Percentiles rank a stretch among this genome's conserved stretches.
Evolutionary conservation across 2,888 invertebrate species (phyloP).

Genomic region (Hyalella azteca): DNA sequence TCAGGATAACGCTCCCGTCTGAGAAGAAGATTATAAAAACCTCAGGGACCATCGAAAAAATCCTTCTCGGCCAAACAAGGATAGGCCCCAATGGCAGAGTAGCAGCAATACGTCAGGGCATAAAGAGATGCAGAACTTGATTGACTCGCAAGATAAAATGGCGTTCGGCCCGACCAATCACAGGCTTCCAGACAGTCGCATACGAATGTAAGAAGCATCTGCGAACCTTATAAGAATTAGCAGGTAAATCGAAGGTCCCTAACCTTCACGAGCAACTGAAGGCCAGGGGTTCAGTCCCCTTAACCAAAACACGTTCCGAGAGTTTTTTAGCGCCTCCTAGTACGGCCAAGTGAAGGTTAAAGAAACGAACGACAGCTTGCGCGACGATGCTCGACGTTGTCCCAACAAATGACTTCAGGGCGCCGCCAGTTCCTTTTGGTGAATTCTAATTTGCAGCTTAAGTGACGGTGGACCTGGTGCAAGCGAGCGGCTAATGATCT

Average conservation of each 20-base stretch:
- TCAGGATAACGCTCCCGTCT: too few relatives aligned
- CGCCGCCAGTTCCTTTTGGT: not conserved
- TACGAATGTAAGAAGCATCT: not conserved
- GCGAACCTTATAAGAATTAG: not conserved
- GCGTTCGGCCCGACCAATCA: slow-evolving; percentile 1
- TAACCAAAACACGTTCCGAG: slow-evolving; percentile 22
- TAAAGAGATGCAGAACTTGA: not conserved
- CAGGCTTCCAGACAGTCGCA: not conserved
- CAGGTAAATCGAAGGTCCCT: not conserved
- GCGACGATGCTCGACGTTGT: slow-evolving; percentile 15
- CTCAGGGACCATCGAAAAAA: too few relatives aligned
- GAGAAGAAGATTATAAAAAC: too few relatives aligned
- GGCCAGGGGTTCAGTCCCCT: slow-evolving; percentile 37
- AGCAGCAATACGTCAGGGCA: not conserved
- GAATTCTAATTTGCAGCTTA: not conserved
- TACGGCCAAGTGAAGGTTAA: slow-evolving; percentile 32
- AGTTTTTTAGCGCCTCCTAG: slow-evolving; percentile 14
- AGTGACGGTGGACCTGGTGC: too few relatives aligned
- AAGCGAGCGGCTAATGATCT: too few relatives aligned
- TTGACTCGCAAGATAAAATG: slow-evolving; percentile 10
- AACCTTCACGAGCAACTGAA: slow-evolving; percentile 6
- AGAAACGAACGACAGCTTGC: slow-evolving; percentile 14
- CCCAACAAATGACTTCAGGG: slow-evolving; percentile 9
- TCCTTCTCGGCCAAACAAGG: too few relatives aligned
- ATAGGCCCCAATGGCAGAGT: too few relatives aligned